phyloP scores from a whole-genome alignment of 2,888 invertebrate species.

The Amphipyra berbera region DNA sequence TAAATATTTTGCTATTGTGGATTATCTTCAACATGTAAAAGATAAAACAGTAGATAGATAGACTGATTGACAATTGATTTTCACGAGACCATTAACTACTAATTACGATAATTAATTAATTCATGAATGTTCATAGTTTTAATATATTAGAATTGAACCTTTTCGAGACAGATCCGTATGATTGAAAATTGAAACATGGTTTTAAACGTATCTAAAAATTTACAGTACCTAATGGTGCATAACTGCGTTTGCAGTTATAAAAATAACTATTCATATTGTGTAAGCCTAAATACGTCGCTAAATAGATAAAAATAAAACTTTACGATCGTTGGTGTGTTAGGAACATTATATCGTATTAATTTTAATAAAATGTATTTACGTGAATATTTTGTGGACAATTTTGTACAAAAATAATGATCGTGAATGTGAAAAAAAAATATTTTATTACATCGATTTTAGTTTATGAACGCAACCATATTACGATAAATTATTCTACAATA shows the following conservation, averaged over 20 bases:
- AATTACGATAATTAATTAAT: too few relatives aligned
- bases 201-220: slow-evolving; percentile 49
- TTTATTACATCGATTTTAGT: too few relatives aligned
- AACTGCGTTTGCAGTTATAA: slow-evolving; percentile 45
- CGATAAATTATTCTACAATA: slow-evolving; percentile 10
- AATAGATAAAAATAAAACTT: slow-evolving; percentile 49
- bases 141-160: too few relatives aligned
- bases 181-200: slow-evolving; percentile 42
- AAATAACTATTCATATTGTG: slow-evolving; percentile 36
- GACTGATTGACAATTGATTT: too few relatives aligned
- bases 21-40: too few relatives aligned
- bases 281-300: slow-evolving; percentile 65
- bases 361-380: slow-evolving; percentile 49
- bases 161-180: background rate
- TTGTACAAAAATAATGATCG: slow-evolving; percentile 7
- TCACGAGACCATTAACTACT: too few relatives aligned
- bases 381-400: slow-evolving; percentile 48
- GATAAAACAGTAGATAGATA: too few relatives aligned
- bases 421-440: too few relatives aligned
- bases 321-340: slow-evolving; percentile 60
- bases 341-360: slow-evolving; percentile 50
- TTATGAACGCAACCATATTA: background rate
- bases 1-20: too few relatives aligned
- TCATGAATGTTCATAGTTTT: too few relatives aligned
- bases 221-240: slow-evolving; percentile 51